phyloP scores from a whole-genome alignment of 2,797 vertebrate genomes.

The Periparus ater region DNA sequence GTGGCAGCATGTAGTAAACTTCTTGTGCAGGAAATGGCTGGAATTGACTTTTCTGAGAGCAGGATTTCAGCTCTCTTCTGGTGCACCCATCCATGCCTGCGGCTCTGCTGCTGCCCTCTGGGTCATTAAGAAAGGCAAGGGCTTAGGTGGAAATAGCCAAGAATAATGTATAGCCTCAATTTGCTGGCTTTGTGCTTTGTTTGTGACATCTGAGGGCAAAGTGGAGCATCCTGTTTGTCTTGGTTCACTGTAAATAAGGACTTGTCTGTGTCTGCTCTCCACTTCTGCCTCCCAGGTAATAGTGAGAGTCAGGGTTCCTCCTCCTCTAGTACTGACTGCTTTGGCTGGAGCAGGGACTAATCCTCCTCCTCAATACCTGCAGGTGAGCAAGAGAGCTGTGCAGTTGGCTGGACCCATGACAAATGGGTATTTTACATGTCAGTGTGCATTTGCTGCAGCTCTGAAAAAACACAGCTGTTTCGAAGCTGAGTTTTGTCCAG shows the following conservation, averaged over 20 bases:
- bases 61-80: not conserved
- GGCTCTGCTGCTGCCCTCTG: not conserved
- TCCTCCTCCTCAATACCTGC: not conserved
- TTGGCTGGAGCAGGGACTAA: not conserved
- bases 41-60: conserved; percentile 20
- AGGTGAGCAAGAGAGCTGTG: not conserved
- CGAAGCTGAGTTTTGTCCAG: not conserved
- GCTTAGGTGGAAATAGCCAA: not conserved
- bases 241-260: not conserved
- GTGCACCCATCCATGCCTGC: rapidly evolving
- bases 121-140: not conserved
- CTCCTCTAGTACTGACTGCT: not conserved
- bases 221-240: not conserved
- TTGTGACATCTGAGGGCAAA: not conserved
- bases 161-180: not conserved
- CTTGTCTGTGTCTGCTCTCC: not conserved
- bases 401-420: not conserved
- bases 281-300: not conserved
- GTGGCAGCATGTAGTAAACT: conserved; percentile 8
- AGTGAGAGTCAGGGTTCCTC: not conserved
- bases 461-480: not conserved
- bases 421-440: not conserved
- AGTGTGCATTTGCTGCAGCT: not conserved
- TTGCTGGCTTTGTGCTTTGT: not conserved
- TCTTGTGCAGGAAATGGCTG: not conserved